These are phyloP conservation scores for Argyresthia albistria DNA, from an alignment of 2,888 invertebrate species.

Conservation along the genomic window DNA sequence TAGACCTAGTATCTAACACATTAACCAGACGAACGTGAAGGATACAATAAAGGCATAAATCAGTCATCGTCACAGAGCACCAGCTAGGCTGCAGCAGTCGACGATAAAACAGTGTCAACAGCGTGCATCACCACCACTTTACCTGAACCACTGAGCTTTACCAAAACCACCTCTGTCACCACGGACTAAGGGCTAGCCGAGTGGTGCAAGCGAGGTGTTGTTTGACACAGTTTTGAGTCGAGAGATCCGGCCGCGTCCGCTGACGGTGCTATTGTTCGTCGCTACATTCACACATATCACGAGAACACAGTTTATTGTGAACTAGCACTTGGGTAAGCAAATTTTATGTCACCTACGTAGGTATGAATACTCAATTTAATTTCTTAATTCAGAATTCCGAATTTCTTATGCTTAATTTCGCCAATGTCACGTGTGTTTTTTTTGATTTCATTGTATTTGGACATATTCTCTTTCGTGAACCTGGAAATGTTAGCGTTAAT, in stretches of 20 bases:
- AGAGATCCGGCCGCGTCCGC: slow-evolving; percentile 6
- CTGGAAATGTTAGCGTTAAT: no score
- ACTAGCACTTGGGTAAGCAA: no score
- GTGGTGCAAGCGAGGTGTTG: not conserved
- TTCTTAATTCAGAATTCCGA: no score
- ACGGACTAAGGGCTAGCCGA: not conserved
- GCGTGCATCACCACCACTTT: not conserved
- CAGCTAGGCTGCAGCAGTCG: not conserved
- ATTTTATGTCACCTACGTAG: no score
- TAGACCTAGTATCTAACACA: not conserved
- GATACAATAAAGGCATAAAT: not conserved
- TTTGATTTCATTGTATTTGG: no score
- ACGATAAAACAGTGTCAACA: slow-evolving; percentile 3
- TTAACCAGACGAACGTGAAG: not conserved
- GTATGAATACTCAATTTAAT: no score
- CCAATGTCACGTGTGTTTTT: no score
- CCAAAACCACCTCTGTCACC: not conserved
- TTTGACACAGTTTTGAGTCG: slow-evolving; percentile 6
- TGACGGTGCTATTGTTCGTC: not conserved
- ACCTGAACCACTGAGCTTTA: not conserved
- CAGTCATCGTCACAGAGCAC: not conserved
- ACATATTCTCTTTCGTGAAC: no score
- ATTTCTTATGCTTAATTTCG: no score
- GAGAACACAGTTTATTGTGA: no score
- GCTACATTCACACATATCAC: not conserved